Evolutionary conservation across 2,113 vertebrate species (phyloP), one percentile per base, ranked within the genome.

Genomic region (Corvus cornix): DNA sequence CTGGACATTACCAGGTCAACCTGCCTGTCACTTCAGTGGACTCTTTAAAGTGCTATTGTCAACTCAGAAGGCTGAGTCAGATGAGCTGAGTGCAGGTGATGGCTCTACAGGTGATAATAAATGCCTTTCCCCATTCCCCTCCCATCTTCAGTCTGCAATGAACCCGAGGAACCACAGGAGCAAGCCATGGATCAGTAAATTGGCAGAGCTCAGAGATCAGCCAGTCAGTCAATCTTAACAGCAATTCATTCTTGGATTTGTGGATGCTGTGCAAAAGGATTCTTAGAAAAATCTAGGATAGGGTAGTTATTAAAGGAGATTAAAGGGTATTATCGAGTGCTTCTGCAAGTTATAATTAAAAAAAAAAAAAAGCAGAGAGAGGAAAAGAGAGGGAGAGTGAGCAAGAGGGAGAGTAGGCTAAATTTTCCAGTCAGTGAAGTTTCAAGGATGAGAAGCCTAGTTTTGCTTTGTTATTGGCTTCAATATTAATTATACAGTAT

Each of bases 281-380:
- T 93, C 94, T 97, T 96, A 96, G 85, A 96, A 95, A 97, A 97
- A 96, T 86, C 83, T 68, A 92, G 89, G 93, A 87, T 97, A 96
- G 94, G 89, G 60, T 97, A 95, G 95, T 98, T 98, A 98, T 97
- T 98, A 98, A 97, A 97, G 93, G 92, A 98, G 96, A 98, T 98
- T 98, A 98, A 97, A 97, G 87, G 80, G 95, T 97, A 98, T 98
- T 98, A 98, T 93, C 5, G 46, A 96, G 93, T 96, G 93, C 93
- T 94, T 97, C 92, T 93, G 95, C 69, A 97, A 97, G 95, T 97
- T 97, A 97, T 98, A 98, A 98, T 97, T 98, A 86, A 96, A 97
- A 87, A 48, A 70, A 59, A n/a, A 27, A 76, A 85, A 60, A 41
- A 0, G 35, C 1, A 5, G 51, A 87, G 41, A 78, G 39, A 64